Evolutionary conservation across 2,797 vertebrate species (phyloP).

Genomic region (Muscicapa comitata): DNA sequence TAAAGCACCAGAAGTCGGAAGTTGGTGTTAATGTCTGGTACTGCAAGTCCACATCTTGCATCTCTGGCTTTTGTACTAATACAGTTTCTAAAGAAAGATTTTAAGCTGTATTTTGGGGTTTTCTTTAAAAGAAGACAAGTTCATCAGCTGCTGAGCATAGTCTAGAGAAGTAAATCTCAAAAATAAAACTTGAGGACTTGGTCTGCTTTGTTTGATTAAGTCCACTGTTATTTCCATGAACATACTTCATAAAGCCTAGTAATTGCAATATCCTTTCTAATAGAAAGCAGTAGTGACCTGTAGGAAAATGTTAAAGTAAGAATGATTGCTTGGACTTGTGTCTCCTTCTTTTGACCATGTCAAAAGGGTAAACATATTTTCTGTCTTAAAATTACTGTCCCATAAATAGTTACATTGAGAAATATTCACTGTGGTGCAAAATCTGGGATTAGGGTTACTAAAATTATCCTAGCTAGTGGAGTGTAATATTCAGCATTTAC

Average conservation of each 20-base stretch:
- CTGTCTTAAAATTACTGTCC: background rate
- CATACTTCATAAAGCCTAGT: background rate
- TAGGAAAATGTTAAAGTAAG: background rate
- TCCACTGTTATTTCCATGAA: background rate
- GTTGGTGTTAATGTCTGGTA: background rate
- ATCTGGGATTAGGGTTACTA: constrained; percentile 37
- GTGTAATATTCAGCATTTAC: constrained; percentile 34
- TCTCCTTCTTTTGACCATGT: background rate
- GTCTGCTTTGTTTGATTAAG: background rate
- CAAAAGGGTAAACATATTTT: background rate
- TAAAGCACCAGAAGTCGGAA: background rate
- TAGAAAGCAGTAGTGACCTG: background rate
- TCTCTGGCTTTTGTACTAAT: background rate
- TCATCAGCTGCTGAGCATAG: background rate
- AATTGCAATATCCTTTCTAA: background rate
- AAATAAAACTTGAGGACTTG: background rate
- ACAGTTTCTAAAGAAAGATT: background rate
- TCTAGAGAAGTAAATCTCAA: background rate
- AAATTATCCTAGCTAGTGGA: constrained; percentile 6
- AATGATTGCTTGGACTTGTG: background rate
- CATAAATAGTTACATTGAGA: background rate
- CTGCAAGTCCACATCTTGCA: background rate
- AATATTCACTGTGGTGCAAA: background rate
- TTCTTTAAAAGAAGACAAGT: background rate
- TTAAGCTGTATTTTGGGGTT: background rate